A percentile compares a stretch with the other conserved stretches of the same genome.
phyloP scores from a whole-genome alignment of 1,140 invertebrate species.

The Hycleus phaleratus region DNA sequence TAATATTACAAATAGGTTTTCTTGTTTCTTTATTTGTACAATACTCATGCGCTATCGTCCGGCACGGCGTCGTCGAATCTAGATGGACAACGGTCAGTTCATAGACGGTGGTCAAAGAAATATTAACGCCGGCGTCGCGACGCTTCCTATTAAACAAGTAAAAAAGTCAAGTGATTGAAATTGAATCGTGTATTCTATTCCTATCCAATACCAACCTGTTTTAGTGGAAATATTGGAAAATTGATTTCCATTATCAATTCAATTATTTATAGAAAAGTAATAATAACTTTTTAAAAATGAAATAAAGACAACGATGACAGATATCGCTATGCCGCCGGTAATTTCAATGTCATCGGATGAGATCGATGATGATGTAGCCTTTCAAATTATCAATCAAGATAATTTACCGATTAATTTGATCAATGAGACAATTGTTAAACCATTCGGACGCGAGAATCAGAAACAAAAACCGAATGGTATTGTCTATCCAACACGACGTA shows the following conservation, averaged over 20 bases:
- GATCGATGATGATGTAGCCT: constrained; percentile 39
- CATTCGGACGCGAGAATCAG: constrained; percentile 31
- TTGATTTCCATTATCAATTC: not conserved
- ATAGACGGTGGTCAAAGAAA: not conserved
- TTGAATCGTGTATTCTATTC: too few relatives aligned
- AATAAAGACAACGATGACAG: not conserved
- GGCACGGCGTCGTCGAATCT: not conserved
- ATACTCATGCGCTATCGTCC: constrained; percentile 3
- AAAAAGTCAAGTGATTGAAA: not conserved
- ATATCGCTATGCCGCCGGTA: constrained; percentile 5
- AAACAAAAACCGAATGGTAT: constrained; percentile 45
- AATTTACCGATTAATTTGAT: constrained; percentile 34
- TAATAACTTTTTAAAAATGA: not conserved
- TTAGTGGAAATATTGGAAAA: not conserved
- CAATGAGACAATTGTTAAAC: constrained; percentile 36
- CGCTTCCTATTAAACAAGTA: not conserved
- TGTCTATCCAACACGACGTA: constrained; percentile 43
- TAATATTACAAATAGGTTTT: not conserved
- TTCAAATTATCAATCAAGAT: constrained; percentile 46
- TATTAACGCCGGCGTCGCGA: not conserved
- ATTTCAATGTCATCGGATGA: constrained; percentile 36
- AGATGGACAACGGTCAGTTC: constrained; percentile 12
- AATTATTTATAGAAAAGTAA: not conserved
- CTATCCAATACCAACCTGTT: too few relatives aligned
- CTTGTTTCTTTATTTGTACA: not conserved